Conservation (phyloP, 2,797 vertebrate species). For the Melopsittacus undulatus region DNA sequence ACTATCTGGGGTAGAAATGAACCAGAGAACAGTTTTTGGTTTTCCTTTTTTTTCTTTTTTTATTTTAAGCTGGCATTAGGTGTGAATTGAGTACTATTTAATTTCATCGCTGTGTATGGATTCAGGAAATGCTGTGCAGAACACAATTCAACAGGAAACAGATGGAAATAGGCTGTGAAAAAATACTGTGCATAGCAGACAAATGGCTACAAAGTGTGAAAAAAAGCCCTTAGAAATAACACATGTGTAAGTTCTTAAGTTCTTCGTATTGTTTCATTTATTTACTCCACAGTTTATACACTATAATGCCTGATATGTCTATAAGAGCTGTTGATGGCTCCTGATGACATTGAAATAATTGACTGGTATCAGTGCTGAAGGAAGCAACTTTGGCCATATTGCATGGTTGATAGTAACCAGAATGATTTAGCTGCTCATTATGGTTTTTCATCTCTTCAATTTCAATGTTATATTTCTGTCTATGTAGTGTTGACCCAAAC, state of each 20-base stretch:
- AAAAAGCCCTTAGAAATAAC: neutral
- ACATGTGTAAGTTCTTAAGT: conserved; percentile 21
- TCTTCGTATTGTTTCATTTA: conserved; percentile 47
- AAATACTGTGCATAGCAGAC: conserved; percentile 27
- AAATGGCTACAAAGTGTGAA: conserved; percentile 46
- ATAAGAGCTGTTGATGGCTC: neutral
- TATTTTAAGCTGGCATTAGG: neutral
- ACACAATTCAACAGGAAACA: neutral
- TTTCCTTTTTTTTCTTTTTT: neutral
- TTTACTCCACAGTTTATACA: conserved; percentile 15
- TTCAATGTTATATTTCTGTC: neutral
- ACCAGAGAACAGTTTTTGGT: neutral
- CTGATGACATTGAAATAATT: neutral
- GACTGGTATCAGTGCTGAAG: neutral
- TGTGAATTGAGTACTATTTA: neutral
- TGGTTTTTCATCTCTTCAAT: neutral
- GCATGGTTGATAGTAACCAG: neutral
- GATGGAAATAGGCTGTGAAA: conserved; percentile 48
- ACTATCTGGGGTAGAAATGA: fast-evolving
- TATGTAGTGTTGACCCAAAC: neutral
- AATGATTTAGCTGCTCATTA: neutral
- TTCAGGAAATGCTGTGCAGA: neutral
- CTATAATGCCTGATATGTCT: neutral
- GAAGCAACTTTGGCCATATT: neutral
- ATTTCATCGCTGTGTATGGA: fast-evolving